Evolutionary conservation across 2,113 vertebrate species (phyloP), one percentile per base, ranked within the genome.

Genomic region (Uropsilus gracilis): DNA sequence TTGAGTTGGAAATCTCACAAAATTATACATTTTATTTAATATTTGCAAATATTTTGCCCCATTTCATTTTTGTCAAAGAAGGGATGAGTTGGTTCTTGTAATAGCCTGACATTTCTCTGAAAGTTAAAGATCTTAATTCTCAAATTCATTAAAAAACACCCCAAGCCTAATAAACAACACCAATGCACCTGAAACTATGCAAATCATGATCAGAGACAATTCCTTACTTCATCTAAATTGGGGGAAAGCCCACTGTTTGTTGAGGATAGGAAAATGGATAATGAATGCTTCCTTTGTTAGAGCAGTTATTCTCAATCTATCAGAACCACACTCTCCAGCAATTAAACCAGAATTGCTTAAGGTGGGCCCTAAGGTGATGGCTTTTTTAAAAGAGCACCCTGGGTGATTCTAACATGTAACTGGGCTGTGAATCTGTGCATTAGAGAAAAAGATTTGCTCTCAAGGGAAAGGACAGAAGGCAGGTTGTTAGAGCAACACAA

Each of bases 251-350:
- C 20, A 28, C 32, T 86, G 66, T 72, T 91, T 68, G 5, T 72
- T 72, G 61, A 50, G 32, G 46, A 10, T 8, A 22, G 44, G 32
- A 26, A 64, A 76, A 55, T 48, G 17, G 39, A 22, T 57, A 50
- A 44, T 63, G 44, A 68, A 81, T 82, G 69, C 68, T 77, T 82
- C 66, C 81, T 8, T 50, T 14, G 9, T 42, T 57, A 69, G 6
- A 77, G 37, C 34, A 30, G 22, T 55, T 93, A 55, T 64, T 13
- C 24, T 89, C 48, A 84, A 18, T 30, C 53, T 90, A 50, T 59
- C 55, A 85, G 66, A 84, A 22, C 14, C n/a, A 50, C 44, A 69
- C 81, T 88, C 53, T 55, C 42, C 72, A 94, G 89, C 53, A 94
- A 76, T 63, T 76, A 84, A 72, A 42, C 66, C 46, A 84, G 69